Evolutionary conservation across 2,888 invertebrate species (phyloP).

Genomic region (Biston betularia): DNA sequence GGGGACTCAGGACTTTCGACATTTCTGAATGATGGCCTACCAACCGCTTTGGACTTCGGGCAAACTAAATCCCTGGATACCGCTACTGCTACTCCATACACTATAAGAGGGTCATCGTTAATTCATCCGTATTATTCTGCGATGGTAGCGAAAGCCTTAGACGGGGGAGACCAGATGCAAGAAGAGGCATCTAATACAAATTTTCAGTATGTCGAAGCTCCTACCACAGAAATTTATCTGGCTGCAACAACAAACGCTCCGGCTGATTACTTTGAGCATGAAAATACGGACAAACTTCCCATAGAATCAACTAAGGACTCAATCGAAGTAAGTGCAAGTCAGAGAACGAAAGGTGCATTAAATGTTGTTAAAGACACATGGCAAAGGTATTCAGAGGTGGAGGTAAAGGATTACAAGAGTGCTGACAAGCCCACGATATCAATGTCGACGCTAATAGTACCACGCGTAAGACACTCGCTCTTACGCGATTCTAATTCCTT

Average conservation of each 20-base stretch:
- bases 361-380: conserved; percentile 48
- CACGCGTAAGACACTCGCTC: conserved; percentile 46
- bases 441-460: conserved; percentile 35
- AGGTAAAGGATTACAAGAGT: conserved; percentile 44
- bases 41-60: conserved; percentile 62
- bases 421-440: conserved; percentile 45
- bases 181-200: conserved; percentile 75
- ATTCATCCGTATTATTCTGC: conserved; percentile 71
- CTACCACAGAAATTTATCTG: conserved; percentile 56
- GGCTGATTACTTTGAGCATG: conserved; percentile 49
- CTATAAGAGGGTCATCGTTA: conserved; percentile 70
- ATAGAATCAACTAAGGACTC: conserved; percentile 51
- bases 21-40: conserved; percentile 54
- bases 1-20: conserved; percentile 59
- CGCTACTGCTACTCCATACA: conserved; percentile 63
- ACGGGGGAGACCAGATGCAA: conserved; percentile 65
- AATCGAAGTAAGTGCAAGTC: conserved; percentile 48
- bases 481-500: conserved; percentile 52
- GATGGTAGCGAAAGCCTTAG: conserved; percentile 71
- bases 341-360: conserved; percentile 43
- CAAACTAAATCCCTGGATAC: conserved; percentile 58
- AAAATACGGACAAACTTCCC: conserved; percentile 52
- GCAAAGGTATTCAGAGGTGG: conserved; percentile 54
- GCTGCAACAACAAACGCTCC: conserved; percentile 56
- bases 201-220: conserved; percentile 72